A percentile compares a stretch with the other conserved stretches of the same genome.
phyloP scores from a whole-genome alignment of 2,797 vertebrate genomes.

The Xiphorhynchus erythropygius region DNA sequence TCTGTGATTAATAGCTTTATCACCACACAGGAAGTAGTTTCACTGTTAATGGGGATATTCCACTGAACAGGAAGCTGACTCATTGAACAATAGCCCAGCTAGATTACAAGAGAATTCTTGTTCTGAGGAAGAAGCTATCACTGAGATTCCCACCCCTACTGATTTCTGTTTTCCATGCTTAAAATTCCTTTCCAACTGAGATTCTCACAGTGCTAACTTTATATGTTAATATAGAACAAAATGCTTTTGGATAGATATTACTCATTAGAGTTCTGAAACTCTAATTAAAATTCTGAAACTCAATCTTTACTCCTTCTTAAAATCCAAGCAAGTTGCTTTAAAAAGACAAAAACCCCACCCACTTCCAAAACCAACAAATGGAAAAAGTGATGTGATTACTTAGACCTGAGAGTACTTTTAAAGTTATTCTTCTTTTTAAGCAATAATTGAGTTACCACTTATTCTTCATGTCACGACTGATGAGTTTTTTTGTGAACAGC shows the following conservation, averaged over 20 bases:
- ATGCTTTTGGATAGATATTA: not conserved
- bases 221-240: not conserved
- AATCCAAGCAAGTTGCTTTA: not conserved
- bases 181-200: not conserved
- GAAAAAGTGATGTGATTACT: not conserved
- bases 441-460: not conserved
- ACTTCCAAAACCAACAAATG: not conserved
- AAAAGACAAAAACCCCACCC: not conserved
- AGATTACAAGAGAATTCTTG: not conserved
- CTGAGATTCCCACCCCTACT: not conserved
- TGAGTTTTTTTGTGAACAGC: not conserved
- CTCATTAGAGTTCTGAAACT: not conserved
- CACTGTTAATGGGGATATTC: not conserved
- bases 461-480: not conserved
- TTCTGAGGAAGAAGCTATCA: not conserved
- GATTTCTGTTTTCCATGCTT: not conserved
- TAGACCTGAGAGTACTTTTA: not conserved
- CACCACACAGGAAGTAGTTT: not conserved
- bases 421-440: not conserved
- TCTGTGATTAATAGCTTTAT: not conserved
- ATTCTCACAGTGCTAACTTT: not conserved
- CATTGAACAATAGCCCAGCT: not conserved
- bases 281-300: not conserved
- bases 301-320: not conserved
- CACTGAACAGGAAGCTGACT: not conserved